A percentile compares a stretch with the other conserved stretches of the same genome.
Evolutionary conservation across 2,888 invertebrate genomes (phyloP).

Genomic region (Barypeithes pellucidus): DNA sequence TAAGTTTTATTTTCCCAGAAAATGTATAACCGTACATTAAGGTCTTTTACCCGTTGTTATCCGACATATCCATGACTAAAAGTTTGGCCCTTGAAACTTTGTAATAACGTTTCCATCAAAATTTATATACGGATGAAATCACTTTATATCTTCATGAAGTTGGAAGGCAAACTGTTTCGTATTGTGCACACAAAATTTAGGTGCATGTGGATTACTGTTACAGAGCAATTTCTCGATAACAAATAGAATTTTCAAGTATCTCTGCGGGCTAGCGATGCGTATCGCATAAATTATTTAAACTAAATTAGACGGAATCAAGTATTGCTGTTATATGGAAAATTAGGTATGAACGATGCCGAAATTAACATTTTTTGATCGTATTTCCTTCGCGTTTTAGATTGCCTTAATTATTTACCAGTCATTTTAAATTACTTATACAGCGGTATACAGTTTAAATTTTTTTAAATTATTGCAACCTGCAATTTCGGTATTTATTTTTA

Average conservation of each 20-base stretch:
- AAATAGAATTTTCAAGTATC: slow-evolving; percentile 9
- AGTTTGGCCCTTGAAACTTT: slow-evolving; percentile 29
- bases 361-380: too few relatives aligned
- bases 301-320: not conserved
- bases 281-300: slow-evolving; percentile 1
- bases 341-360: not conserved
- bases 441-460: too few relatives aligned
- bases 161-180: slow-evolving; percentile 31
- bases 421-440: too few relatives aligned
- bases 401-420: too few relatives aligned
- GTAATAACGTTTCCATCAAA: slow-evolving; percentile 39
- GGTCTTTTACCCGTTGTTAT: slow-evolving; percentile 13
- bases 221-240: slow-evolving; percentile 24
- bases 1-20: slow-evolving; percentile 2
- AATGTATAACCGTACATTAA: slow-evolving; percentile 24
- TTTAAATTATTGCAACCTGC: too few relatives aligned
- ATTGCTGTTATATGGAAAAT: not conserved
- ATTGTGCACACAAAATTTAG: slow-evolving; percentile 37
- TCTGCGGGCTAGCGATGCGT: not conserved
- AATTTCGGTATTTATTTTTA: too few relatives aligned
- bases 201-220: slow-evolving; percentile 32
- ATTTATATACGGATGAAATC: slow-evolving; percentile 41
- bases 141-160: slow-evolving; percentile 37
- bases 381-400: too few relatives aligned
- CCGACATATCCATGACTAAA: slow-evolving; percentile 38